Conservation (phyloP, 2,888 invertebrate genomes). For the Orthosia cruda region DNA sequence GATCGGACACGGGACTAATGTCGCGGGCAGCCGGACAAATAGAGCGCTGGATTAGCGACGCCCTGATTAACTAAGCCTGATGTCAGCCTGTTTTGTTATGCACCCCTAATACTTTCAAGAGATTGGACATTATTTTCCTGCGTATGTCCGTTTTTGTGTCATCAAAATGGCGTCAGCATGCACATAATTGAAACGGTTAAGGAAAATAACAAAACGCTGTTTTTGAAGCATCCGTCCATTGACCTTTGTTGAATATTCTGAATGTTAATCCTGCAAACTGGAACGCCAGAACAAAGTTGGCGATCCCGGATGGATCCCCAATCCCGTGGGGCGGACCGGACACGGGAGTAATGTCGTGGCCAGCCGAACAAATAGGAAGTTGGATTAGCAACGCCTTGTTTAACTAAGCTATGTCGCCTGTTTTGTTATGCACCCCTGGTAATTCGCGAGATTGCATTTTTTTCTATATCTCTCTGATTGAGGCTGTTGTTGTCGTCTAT, state of each 20-base stretch:
- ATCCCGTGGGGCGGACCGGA: slow-evolving; percentile 57
- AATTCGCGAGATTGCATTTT: slow-evolving; percentile 59
- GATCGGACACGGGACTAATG: slow-evolving; percentile 87
- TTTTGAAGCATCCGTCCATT: slow-evolving; percentile 22
- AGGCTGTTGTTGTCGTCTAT: slow-evolving; percentile 37
- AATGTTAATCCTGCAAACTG: slow-evolving; percentile 49
- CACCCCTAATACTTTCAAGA: slow-evolving; percentile 82
- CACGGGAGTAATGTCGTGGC: slow-evolving; percentile 64
- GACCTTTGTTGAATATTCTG: slow-evolving; percentile 57
- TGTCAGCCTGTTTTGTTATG: slow-evolving; percentile 86
- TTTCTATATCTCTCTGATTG: slow-evolving; percentile 54
- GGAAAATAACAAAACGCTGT: slow-evolving; percentile 7
- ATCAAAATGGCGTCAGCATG: slow-evolving; percentile 23
- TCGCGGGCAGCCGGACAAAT: slow-evolving; percentile 87
- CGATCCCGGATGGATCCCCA: slow-evolving; percentile 52
- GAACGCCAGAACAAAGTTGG: slow-evolving; percentile 48
- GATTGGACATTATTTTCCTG: slow-evolving; percentile 63
- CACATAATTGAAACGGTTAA: slow-evolving; percentile 14
- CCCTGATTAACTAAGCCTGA: slow-evolving; percentile 88
- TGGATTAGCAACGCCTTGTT: slow-evolving; percentile 68
- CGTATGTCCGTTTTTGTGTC: slow-evolving; percentile 15
- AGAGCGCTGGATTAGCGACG: slow-evolving; percentile 85
- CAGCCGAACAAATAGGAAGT: slow-evolving; percentile 57
- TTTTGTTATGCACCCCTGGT: slow-evolving; percentile 70
- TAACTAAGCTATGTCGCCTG: slow-evolving; percentile 61